Conservation (phyloP, 2,888 invertebrate genomes). For the Noctua janthe region DNA sequence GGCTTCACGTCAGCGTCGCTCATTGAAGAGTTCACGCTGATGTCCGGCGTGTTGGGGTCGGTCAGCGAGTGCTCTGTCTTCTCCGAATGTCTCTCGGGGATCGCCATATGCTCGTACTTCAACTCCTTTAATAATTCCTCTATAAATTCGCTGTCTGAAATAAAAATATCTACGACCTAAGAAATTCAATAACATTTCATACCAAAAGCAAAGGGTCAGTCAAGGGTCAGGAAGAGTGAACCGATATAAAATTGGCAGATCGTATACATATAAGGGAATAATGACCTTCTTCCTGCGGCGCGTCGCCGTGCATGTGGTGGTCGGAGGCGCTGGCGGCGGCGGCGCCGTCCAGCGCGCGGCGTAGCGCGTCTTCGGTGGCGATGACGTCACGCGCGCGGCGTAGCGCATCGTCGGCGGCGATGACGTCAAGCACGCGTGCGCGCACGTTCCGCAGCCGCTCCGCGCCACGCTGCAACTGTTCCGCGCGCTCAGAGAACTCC, state of each 20-base stretch:
- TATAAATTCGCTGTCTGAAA: constrained; percentile 80
- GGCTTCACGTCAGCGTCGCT: constrained; percentile 76
- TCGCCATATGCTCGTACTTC: constrained; percentile 72
- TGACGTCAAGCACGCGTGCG: constrained; percentile 77
- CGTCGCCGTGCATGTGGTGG: constrained; percentile 63
- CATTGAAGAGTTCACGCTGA: constrained; percentile 78
- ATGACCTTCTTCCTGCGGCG: constrained; percentile 74
- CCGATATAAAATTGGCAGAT: background rate
- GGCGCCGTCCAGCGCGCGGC: constrained; percentile 68
- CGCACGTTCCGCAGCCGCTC: constrained; percentile 78
- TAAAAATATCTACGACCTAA: constrained; percentile 41
- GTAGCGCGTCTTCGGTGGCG: constrained; percentile 75
- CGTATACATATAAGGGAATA: background rate
- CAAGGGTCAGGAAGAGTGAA: background rate
- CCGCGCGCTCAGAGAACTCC: constrained; percentile 78
- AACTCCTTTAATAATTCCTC: constrained; percentile 80
- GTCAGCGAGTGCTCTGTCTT: constrained; percentile 70
- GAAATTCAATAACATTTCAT: constrained; percentile 25
- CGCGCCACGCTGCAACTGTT: constrained; percentile 73
- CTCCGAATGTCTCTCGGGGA: constrained; percentile 69
- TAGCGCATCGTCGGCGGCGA: constrained; percentile 76
- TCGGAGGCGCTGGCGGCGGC: constrained; percentile 67
- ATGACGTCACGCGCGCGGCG: constrained; percentile 74
- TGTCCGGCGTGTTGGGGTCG: constrained; percentile 69
- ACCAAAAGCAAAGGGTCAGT: constrained; percentile 1